Evolutionary conservation across 2,797 vertebrate genomes (phyloP), one percentile per base, ranked within the genome.

Genomic region (Brachyalestes nurse): DNA sequence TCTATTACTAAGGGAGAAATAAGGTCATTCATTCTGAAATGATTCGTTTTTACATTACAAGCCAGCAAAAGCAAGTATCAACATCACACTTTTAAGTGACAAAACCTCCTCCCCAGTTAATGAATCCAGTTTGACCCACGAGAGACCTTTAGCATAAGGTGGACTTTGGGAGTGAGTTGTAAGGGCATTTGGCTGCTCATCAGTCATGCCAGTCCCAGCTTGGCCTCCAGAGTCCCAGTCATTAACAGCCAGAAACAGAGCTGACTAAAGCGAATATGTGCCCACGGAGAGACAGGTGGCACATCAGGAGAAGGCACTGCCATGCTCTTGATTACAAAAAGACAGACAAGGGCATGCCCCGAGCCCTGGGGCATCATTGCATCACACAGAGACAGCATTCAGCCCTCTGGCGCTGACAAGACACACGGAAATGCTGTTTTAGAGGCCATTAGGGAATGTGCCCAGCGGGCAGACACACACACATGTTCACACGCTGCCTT

Each of bases 211-310:
- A 66, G 66, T 28, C 25, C 61, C 16, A 16, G 64, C 45, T 38
- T 64, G 79, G 49, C 74, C 75, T 81, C 71, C 47, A 57, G 75
- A 74, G 47, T 49, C 17, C 28, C n/a, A 72, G 2, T n/a, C 25
- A 70, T 23, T 53, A 40, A 66, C 40, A 55, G 79, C 79, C 61
- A 55, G 79, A 74, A 83, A 60, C n/a, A 8, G 19, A 66, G 40
- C 70, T 65, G 69, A 77, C 58, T 64, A 40, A 21, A 67, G 25
- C 71, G 73, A 49, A 53, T 70, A 71, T 75, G n/a, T 69, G 66
- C 81, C 73, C 84, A 25, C n/a, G 64, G 28, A 77, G 84, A 57
- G 75, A 83, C 86, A 87, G 84, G 83, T 87, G 84, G 79, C 34
- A 62, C 77, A 78, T 86, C 74, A 80, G 47, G 82, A 78, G 84